A percentile compares a stretch with the other conserved stretches of the same genome.
Evolutionary conservation across 2,113 vertebrate species (phyloP).

Genomic region (Peromyscus californicus): DNA sequence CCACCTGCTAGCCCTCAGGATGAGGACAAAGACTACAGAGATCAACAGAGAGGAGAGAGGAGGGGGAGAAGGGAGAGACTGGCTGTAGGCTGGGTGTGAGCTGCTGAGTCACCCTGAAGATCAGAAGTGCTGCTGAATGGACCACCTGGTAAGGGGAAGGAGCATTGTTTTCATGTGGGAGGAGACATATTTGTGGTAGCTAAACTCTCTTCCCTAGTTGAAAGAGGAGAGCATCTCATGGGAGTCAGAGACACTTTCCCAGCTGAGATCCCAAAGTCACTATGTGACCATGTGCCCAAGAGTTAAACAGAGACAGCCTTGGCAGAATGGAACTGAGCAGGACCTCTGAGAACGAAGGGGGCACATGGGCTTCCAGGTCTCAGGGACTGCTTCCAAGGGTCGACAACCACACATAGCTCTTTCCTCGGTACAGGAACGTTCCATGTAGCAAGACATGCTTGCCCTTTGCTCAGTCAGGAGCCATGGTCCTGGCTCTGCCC

Average conservation of each 20-base stretch:
- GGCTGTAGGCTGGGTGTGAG: background rate
- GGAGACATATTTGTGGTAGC: background rate
- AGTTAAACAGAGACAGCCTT: too few species aligned
- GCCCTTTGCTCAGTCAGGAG: too few species aligned
- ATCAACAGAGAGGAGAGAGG: background rate
- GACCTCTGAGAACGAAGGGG: background rate
- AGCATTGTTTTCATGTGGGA: background rate
- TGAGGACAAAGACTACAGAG: fast-evolving
- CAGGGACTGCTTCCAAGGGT: background rate
- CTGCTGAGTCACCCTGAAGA: background rate
- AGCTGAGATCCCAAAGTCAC: background rate
- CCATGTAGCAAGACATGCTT: fast-evolving
- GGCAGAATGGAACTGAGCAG: background rate
- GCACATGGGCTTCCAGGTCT: background rate
- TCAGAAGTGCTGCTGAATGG: background rate
- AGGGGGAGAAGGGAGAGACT: background rate
- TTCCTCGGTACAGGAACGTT: background rate
- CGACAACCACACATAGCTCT: too few species aligned
- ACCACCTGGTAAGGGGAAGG: background rate
- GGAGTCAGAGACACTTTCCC: background rate
- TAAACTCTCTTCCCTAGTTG: background rate
- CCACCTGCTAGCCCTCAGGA: background rate
- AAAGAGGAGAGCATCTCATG: background rate
- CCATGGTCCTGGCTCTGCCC: background rate
- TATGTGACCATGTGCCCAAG: background rate